phyloP scores from a whole-genome alignment of 1,140 invertebrate genomes.

The Drosophila yakuba region DNA sequence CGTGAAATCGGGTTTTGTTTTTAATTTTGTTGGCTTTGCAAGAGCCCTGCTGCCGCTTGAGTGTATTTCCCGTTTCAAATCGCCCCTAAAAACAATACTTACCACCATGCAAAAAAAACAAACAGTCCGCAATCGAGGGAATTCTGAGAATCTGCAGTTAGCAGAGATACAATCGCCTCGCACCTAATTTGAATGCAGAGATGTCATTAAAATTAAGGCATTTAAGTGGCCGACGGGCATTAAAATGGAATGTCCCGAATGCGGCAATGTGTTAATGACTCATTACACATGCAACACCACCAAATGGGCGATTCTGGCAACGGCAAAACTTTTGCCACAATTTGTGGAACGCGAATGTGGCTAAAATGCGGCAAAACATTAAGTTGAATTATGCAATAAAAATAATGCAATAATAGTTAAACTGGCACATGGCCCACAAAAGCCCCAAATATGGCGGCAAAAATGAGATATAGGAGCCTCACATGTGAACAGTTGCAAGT shows the following conservation, averaged over 20 bases:
- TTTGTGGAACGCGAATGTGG: conserved; percentile 75
- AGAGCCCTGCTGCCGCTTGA: background rate
- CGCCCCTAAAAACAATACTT: conserved; percentile 14
- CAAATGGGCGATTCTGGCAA: conserved; percentile 29
- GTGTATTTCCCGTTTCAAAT: background rate
- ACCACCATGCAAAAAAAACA: background rate
- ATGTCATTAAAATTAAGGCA: conserved; percentile 56
- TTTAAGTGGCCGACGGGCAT: conserved; percentile 45
- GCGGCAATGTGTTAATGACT: conserved; percentile 76
- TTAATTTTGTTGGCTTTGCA: conserved; percentile 23
- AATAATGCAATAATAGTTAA: conserved; percentile 72
- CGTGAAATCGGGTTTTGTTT: conserved; percentile 64
- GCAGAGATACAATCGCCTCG: conserved; percentile 70
- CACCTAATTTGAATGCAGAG: conserved; percentile 71
- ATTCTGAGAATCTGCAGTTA: conserved; percentile 37
- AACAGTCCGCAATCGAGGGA: background rate
- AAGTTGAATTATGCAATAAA: conserved; percentile 77
- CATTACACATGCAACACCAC: conserved; percentile 78
- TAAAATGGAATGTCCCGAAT: conserved; percentile 45
- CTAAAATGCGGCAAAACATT: conserved; percentile 76
- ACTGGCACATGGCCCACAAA: conserved; percentile 44
- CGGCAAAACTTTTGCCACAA: conserved; percentile 61
- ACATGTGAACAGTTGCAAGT: conserved; percentile 6
- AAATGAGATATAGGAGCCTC: background rate
- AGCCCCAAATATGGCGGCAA: background rate